Base-by-base conservation (phyloP, 2,888 invertebrate species). In the Dimorphilus gyrociliatus region DNA sequence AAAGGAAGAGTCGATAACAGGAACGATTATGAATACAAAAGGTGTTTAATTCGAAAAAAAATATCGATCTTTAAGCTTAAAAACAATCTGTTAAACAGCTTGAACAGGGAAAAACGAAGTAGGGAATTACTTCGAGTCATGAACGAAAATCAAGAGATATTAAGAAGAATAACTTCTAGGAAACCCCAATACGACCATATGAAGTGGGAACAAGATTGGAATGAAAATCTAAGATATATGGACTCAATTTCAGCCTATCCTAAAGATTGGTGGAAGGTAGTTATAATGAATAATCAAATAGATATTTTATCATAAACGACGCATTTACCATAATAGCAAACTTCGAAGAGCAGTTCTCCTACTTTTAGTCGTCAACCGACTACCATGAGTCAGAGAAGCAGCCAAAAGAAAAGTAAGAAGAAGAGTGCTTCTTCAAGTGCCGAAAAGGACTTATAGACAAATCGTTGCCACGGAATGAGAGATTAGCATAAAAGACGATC, bases 81-180 rank as follows among this genome's bases (percentile, higher is more conserved):
- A n/a, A n/a, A 8, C n/a, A 8, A 21, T 21, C 17, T 12, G 8
- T 16, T 8, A 26, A 43, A 5, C 41, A 62, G 62, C 44, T 41
- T 63, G 34, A 62, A 61, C 36, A 43, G 53, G 28, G 60, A 60
- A 36, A 60, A 60, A 42, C 41, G 61, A 12, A 51, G 55, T 37
- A 39, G 60, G 16, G 62, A 63, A 37, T 36, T 61, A 35, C 36
- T 60, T 32, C 42, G 59, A 6, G 52, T 63, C 16, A 55, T 57
- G 0, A 44, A 48, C 24, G 62, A 62, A 34, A 63, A 63, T 43
- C 57, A 60, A 36, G 47, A 47, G 19, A 60, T 62, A 31, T 42
- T 61, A 42, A 43, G 46, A 24, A 41, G 62, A 30, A 55, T 62
- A 27, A 51, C 47, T 28, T 34, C 43, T 28, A 35, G 55, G 6